Base-by-base conservation (phyloP, 2,888 invertebrate species). In the Plutella xylostella region DNA sequence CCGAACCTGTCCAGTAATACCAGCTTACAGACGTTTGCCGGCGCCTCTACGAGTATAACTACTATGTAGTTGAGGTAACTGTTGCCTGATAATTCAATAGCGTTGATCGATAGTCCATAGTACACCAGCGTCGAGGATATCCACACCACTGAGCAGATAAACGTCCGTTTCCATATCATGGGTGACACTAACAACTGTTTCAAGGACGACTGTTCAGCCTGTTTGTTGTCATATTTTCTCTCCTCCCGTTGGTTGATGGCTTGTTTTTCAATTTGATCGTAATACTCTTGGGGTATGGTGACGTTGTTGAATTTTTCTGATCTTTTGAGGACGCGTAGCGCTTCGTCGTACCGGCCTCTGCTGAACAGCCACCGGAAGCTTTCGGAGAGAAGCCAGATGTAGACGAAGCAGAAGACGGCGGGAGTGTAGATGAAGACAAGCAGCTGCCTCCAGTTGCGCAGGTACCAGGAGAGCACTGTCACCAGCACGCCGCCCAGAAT, bases 61-160 rank as follows among this genome's bases (percentile, higher is more conserved):
- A 62, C 88, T 6, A 92, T 90, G 54, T 93, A 94, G 62, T 93
- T 93, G 37, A 90, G 60, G 58, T 93, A 93, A 56, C 89, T 89
- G 56, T 93, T 89, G 1, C 92, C 93, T 15, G 89, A 88, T 19
- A 94, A 67, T 4, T 89, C 86, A 39, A 92, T 92, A 0, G 93
- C 90, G 61, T 92, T 92, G 34, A 94, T 84, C 0, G 92, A 92
- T 22, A 94, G 71, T 0, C 94, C 94, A 52, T 92, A 93, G 65
- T 92, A 94, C 6, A 93, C 89, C 47, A 93, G 85, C 3, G 91
- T 90, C 47, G 91, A 92, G 0, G 92, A 88, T 11, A 90, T 87
- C 93, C 93, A 93, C 51, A 92, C 88, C 52, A 92, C 87, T 1
- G 90, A 90, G 49, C 92, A 91, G 21, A 88, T 89, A 38, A 88